These are phyloP conservation scores for Halictus rubicundus DNA, from an alignment of 1,140 invertebrate species.

Conservation along the genomic window DNA sequence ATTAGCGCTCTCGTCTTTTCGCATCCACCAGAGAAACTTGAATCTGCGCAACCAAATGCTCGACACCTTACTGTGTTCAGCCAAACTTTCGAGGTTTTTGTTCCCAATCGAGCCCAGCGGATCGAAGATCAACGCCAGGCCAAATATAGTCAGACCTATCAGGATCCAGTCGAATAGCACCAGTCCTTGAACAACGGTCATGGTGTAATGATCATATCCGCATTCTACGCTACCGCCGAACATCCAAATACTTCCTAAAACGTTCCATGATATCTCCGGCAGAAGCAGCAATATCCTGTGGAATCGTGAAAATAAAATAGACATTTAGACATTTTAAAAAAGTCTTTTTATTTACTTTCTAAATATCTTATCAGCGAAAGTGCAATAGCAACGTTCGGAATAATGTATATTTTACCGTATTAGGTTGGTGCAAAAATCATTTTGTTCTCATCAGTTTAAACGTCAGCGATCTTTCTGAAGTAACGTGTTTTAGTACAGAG, in stretches of 20 bases:
- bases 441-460: too few relatives aligned
- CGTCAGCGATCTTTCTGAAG: too few relatives aligned
- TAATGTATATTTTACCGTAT: too few relatives aligned
- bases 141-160: constrained; percentile 87
- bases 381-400: neutral
- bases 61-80: constrained; percentile 80
- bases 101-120: constrained; percentile 87
- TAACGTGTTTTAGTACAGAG: too few relatives aligned
- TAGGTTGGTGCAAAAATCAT: too few relatives aligned
- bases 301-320: constrained; percentile 13
- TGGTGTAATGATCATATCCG: constrained; percentile 85
- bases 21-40: constrained; percentile 90
- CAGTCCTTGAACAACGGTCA: constrained; percentile 87
- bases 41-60: constrained; percentile 87
- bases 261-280: constrained; percentile 89
- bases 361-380: too few relatives aligned
- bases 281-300: constrained; percentile 86
- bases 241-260: constrained; percentile 91
- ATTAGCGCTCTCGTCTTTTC: constrained; percentile 88
- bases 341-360: too few relatives aligned
- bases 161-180: constrained; percentile 91
- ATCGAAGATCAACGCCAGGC: constrained; percentile 89
- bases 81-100: constrained; percentile 81
- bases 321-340: too few relatives aligned
- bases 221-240: constrained; percentile 86